phyloP scores from a whole-genome alignment of 2,888 invertebrate species.

The Callimorpha dominula region DNA sequence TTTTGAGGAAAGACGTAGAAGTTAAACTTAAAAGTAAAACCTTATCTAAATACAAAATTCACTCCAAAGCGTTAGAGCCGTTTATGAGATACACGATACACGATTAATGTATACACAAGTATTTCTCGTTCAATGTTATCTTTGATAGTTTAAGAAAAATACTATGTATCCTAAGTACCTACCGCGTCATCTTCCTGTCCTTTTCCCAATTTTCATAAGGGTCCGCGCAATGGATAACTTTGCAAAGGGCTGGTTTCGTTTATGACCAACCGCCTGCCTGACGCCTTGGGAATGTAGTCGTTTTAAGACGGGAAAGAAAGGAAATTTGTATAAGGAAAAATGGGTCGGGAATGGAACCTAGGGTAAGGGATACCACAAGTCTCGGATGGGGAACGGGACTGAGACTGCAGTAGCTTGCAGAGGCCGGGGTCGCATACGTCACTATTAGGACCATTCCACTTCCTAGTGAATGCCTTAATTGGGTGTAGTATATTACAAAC shows the following conservation, averaged over 20 bases:
- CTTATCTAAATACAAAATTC: neutral
- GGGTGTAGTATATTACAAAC: conserved; percentile 30
- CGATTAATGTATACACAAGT: too few species aligned
- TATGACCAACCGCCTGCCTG: too few species aligned
- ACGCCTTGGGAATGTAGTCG: too few species aligned
- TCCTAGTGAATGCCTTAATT: conserved; percentile 17
- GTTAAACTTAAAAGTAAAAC: neutral
- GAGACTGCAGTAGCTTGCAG: too few species aligned
- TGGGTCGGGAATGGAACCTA: too few species aligned
- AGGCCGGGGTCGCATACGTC: neutral
- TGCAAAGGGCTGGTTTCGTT: neutral
- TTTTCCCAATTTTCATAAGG: too few species aligned
- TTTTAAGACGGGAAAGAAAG: too few species aligned
- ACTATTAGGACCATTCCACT: conserved; percentile 11
- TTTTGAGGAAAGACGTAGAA: neutral
- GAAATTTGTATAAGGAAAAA: too few species aligned
- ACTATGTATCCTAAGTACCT: too few species aligned
- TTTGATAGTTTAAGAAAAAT: neutral
- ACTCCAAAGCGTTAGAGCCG: neutral
- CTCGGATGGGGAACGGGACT: too few species aligned
- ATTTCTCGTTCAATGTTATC: neutral
- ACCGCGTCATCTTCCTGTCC: too few species aligned
- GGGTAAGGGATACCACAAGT: too few species aligned
- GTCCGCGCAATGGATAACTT: neutral
- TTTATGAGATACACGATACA: neutral